Base-by-base conservation (phyloP, 2,113 vertebrate genomes). In the Phyllostomus hastatus region DNA sequence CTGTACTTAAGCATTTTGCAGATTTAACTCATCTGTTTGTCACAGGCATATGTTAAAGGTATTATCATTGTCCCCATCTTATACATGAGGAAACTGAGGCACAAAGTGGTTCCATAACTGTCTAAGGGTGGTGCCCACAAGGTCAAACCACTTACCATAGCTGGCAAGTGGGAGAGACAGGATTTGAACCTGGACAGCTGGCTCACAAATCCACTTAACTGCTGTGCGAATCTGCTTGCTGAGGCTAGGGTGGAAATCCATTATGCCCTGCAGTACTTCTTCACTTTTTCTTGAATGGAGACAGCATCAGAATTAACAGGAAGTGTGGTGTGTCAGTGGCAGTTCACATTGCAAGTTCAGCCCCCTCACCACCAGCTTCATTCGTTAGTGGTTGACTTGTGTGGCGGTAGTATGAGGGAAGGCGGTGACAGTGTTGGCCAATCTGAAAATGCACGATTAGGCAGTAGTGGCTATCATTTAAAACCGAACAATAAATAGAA, bases 371-470 rank as follows among this genome's bases (percentile, higher is more conserved):
- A 38, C 12, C 35, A 10, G 80, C 75, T 94, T 92, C 87, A 67
- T 96, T 98, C 6, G 1, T 97, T 98, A 73, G 91, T 95, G 97
- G 87, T 80, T 98, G 97, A 64, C 35, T n/a, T 52, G 4, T 97
- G 84, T 28, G 48, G 82, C 75, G 75, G 75, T 41, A 28, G 61
- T 12, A 10, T 1, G 61, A 26, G 61, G 61, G 59, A 12, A 31
- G 31, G 46, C 87, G 1, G 33, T 90, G 85, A 81, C 69, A 54
- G 69, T 86, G 31, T 97, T 98, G 96, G 85, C 96, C 93, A 94
- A 4, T 95, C 90, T 95, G 85, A 90, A 94, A 91, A 46, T 52
- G 78, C 72, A 11, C 33, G 61, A 91, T 73, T 59, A 92, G 85
- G 89, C 75, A 94, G 92, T 85, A 95, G 90, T 95, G 95, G 90